Evolutionary conservation across 2,888 invertebrate species (phyloP).

Genomic region (Lithophane leautieri): DNA sequence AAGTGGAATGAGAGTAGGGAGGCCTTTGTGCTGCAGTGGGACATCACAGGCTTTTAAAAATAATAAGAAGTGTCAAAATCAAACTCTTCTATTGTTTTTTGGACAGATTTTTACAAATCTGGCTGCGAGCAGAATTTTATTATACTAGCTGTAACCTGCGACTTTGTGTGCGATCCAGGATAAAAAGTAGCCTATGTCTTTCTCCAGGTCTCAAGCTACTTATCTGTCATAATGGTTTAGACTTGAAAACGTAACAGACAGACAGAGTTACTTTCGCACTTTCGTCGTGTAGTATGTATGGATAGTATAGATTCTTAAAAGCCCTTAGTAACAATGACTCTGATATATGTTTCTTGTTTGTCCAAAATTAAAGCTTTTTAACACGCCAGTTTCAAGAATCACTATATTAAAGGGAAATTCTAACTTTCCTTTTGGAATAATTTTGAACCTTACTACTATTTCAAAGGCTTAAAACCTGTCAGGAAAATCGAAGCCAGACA

Average conservation of each 20-base stretch:
- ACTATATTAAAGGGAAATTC: constrained; percentile 7
- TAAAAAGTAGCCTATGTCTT: no score
- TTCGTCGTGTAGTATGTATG: no score
- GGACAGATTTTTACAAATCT: constrained; percentile 23
- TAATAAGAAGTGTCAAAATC: no score
- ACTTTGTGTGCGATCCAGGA: no score
- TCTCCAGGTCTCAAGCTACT: no score
- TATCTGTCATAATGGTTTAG: no score
- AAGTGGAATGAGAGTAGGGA: no score
- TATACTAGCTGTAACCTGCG: background rate
- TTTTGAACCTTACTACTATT: constrained; percentile 17
- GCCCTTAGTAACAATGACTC: background rate
- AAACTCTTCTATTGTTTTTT: no score
- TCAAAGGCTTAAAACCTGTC: constrained; percentile 20
- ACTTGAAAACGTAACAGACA: background rate
- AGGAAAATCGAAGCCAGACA: background rate
- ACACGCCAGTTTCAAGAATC: background rate
- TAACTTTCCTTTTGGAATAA: constrained; percentile 27
- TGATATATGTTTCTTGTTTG: background rate
- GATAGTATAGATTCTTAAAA: background rate
- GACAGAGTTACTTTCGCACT: background rate
- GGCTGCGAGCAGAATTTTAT: constrained; percentile 15
- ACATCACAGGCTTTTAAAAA: no score
- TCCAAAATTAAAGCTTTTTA: background rate
- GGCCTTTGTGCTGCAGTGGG: no score